Evolutionary conservation across 64 coral and sea anemone genomes (phyloP), one percentile per base, ranked within the genome.

Genomic region (Orbicella faveolata): DNA sequence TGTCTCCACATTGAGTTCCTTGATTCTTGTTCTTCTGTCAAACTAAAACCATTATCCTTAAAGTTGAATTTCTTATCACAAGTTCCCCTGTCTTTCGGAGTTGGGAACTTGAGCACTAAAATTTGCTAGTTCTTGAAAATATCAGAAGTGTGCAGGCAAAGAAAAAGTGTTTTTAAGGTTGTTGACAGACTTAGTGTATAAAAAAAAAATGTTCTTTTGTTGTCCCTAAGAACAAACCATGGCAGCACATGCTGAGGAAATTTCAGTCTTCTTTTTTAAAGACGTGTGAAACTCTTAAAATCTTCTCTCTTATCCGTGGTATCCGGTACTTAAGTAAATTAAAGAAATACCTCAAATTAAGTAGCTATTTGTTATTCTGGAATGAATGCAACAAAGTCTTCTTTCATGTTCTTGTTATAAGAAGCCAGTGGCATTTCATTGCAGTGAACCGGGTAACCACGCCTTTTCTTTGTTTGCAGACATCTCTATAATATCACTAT

Each of bases 401-500:
- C 57, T 34, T 25, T 30, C 21, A n/a, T 2, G 81, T 82, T 36
- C 16, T 20, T 61, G 36, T 34, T 36, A 33, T 21, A 64, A 15
- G 37, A 51, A 30, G 20, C 23, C 61, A 44, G 39, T 2, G 15
- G 37, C 65, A 52, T 41, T 36, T 72, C 21, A 41, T 72, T 52
- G 18, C 14, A 15, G 65, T 52, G 14, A 12, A 72, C 82, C 63
- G 41, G 37, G 82, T 51, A 2, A 41, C 36, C 18, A 20, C 36
- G 68, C 9, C 14, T 85, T 70, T 72, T 85, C 82, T 85, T 85
- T 72, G 82, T 85, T 85, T 72, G 65, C 82, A 77, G 84, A 84
- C 76, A 79, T 61, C 68, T 36, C 44, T 63, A 79, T 79, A 77
- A 87, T 92, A 81, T 92, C 75, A 87, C 77, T 87, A 87, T 76